These are phyloP conservation scores for Leptobrachium ailaonicum DNA, from an alignment of 2,113 vertebrate genomes.

Conservation along the genomic window DNA sequence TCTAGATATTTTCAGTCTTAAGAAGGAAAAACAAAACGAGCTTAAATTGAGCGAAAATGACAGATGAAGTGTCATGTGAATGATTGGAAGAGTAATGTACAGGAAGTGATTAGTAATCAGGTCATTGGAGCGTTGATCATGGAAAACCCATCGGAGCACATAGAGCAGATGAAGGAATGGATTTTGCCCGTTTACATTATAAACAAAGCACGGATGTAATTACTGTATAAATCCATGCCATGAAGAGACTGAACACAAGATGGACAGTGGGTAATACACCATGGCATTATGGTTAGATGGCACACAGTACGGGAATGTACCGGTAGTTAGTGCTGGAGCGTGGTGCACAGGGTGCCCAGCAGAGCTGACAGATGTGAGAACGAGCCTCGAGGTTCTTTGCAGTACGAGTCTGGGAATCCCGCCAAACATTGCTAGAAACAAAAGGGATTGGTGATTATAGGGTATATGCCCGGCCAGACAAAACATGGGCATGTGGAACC, in stretches of 20 bases:
- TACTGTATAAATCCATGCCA: background rate
- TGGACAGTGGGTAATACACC: background rate
- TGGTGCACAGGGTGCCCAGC: background rate
- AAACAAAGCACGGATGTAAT: background rate
- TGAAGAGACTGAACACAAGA: background rate
- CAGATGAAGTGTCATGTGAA: no score
- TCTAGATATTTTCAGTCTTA: no score
- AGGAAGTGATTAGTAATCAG: no score
- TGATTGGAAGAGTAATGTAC: no score
- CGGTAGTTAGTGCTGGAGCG: slow-evolving; percentile 13
- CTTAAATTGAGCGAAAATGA: no score
- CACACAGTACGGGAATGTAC: slow-evolving; percentile 31
- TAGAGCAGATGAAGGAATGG: no score
- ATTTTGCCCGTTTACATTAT: background rate
- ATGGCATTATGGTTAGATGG: background rate
- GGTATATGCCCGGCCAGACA: no score
- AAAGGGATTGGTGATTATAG: background rate
- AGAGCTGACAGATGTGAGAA: background rate
- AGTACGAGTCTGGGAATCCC: background rate
- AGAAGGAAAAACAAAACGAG: no score
- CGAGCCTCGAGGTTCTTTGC: background rate
- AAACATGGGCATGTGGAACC: no score
- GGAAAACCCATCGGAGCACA: no score
- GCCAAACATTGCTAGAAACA: slow-evolving; percentile 36
- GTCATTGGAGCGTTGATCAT: no score